phyloP scores from a whole-genome alignment of 2,797 vertebrate genomes.

The Moxostoma hubbsi region DNA sequence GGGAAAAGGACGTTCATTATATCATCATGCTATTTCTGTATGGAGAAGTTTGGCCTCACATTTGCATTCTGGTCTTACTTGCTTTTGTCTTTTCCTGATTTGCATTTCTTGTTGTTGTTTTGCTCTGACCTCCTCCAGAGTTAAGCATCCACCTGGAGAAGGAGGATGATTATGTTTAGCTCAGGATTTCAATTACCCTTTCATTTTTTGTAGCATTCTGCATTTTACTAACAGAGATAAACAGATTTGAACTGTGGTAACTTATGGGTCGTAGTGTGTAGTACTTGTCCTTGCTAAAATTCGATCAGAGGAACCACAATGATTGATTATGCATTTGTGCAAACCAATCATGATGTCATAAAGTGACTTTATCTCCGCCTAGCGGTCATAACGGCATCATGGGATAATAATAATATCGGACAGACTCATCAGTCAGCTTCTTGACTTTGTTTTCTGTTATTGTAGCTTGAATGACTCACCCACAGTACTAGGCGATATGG shows the following conservation, averaged over 20 bases:
- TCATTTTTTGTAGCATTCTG: background rate
- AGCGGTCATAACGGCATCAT: background rate
- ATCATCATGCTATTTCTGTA: background rate
- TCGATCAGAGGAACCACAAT: too few species aligned
- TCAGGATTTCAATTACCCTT: background rate
- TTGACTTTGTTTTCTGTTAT: background rate
- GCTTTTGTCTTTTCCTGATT: slow-evolving; percentile 65
- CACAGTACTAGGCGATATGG: slow-evolving; percentile 72
- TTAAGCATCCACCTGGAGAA: slow-evolving; percentile 71
- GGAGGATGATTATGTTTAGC: background rate
- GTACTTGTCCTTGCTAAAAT: too few species aligned
- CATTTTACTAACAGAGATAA: too few species aligned
- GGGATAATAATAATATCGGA: too few species aligned
- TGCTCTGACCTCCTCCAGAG: slow-evolving; percentile 74
- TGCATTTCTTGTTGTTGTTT: slow-evolving; percentile 72
- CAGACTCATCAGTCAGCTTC: background rate
- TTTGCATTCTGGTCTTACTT: slow-evolving; percentile 50
- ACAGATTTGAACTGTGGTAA: too few species aligned
- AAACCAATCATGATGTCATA: too few species aligned
- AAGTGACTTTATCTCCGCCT: slow-evolving; percentile 24
- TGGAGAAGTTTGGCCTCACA: background rate
- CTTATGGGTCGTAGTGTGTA: too few species aligned
- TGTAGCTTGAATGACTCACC: slow-evolving; percentile 62
- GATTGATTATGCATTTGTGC: background rate
- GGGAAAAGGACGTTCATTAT: background rate